These are phyloP conservation scores for Rhizomys pruinosus DNA, from an alignment of 2,113 vertebrate genomes.

Conservation along the genomic window DNA sequence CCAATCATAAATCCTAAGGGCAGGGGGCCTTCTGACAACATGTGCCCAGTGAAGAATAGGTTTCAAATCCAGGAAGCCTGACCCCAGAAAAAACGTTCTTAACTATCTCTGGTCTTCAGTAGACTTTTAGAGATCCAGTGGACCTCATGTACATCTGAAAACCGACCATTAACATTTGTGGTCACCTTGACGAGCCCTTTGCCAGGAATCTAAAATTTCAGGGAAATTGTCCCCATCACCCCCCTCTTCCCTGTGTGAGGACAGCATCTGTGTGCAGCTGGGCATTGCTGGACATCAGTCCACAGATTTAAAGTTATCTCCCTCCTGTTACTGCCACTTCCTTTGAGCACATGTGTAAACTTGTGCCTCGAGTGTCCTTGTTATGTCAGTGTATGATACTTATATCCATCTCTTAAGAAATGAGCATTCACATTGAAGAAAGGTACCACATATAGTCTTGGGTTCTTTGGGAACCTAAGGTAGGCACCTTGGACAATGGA, in stretches of 20 bases:
- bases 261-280: background rate
- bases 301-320: background rate
- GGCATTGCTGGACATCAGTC: accelerated
- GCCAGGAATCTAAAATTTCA: background rate
- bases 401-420: too few relatives aligned
- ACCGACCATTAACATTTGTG: background rate
- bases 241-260: background rate
- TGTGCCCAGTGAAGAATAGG: accelerated
- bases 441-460: background rate
- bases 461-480: background rate
- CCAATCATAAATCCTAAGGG: too few relatives aligned
- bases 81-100: background rate
- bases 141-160: accelerated
- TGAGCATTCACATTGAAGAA: background rate
- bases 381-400: too few relatives aligned
- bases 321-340: background rate
- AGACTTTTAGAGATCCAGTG: background rate
- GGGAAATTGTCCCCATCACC: background rate
- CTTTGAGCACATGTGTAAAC: background rate
- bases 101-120: background rate
- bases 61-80: background rate
- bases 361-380: accelerated
- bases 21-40: too few relatives aligned
- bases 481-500: background rate
- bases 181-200: background rate